Conservation (phyloP, 2,113 vertebrate genomes). For the Tautogolabrus adspersus region DNA sequence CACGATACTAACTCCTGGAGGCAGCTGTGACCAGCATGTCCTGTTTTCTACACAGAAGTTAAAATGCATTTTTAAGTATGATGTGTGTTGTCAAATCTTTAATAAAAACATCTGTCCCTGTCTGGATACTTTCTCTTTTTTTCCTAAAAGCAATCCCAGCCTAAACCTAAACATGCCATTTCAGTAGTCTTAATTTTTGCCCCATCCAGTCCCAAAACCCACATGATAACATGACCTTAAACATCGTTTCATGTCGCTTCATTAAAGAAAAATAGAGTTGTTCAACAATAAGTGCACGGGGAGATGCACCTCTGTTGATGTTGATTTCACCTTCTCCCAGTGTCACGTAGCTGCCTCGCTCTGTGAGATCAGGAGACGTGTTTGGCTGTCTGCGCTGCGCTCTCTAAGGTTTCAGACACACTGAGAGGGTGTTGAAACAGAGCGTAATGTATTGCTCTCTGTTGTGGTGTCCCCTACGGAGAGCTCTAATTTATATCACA, state of each 20-base stretch:
- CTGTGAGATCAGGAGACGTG: not conserved
- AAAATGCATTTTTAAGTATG: too few relatives aligned
- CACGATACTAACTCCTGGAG: too few relatives aligned
- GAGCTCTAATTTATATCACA: conserved; percentile 43
- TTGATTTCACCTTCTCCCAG: conserved; percentile 15
- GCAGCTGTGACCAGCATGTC: too few relatives aligned
- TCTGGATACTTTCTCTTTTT: too few relatives aligned
- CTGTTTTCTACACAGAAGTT: too few relatives aligned
- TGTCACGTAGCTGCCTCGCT: not conserved
- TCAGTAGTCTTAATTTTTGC: too few relatives aligned
- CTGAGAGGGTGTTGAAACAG: conserved; percentile 56
- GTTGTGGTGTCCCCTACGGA: conserved; percentile 36
- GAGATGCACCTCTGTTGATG: not conserved
- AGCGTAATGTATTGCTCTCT: conserved; percentile 58
- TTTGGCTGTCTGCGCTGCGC: conserved; percentile 1
- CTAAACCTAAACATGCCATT: too few relatives aligned
- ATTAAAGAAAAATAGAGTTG: not conserved
- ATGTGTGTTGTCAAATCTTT: too few relatives aligned
- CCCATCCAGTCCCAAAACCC: too few relatives aligned
- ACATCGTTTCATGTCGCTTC: not conserved
- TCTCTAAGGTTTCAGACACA: conserved; percentile 25
- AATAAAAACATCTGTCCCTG: too few relatives aligned
- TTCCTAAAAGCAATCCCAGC: too few relatives aligned
- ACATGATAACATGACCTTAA: too few relatives aligned
- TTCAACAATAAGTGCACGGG: not conserved